These are phyloP conservation scores for Drosophila atripex DNA, from an alignment of 2,888 invertebrate genomes.

Conservation along the genomic window DNA sequence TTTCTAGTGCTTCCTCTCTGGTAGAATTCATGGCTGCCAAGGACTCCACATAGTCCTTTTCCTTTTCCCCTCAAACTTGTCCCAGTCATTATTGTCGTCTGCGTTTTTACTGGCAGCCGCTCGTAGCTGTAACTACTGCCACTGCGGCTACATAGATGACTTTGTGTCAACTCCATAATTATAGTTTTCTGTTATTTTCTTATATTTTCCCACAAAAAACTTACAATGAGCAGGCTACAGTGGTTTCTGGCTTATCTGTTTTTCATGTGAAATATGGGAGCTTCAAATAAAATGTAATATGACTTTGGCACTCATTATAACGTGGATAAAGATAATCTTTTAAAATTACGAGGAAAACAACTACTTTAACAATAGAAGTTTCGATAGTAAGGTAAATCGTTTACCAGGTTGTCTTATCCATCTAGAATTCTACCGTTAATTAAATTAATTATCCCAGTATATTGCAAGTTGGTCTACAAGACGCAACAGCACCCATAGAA, in stretches of 20 bases:
- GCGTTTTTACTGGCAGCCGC: constrained; percentile 55
- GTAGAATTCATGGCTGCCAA: constrained; percentile 51
- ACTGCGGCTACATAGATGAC: constrained; percentile 57
- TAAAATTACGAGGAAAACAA: too few species aligned
- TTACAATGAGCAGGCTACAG: constrained; percentile 57
- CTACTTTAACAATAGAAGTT: neutral
- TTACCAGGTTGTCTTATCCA: neutral
- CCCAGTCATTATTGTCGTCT: constrained; percentile 67
- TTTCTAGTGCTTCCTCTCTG: constrained; percentile 66
- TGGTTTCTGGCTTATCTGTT: constrained; percentile 24
- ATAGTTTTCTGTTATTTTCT: constrained; percentile 54
- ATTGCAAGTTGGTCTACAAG: constrained; percentile 51
- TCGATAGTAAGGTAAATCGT: neutral
- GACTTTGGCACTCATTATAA: neutral
- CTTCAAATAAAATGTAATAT: neutral
- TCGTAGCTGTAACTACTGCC: constrained; percentile 19
- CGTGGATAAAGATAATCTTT: too few species aligned
- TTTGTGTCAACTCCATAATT: constrained; percentile 79
- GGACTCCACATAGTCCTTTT: constrained; percentile 46
- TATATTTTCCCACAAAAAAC: constrained; percentile 46
- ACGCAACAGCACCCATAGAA: constrained; percentile 31
- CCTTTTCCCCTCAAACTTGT: constrained; percentile 17
- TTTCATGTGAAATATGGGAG: neutral
- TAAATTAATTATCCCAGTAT: constrained; percentile 1
- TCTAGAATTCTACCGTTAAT: neutral